phyloP scores from a whole-genome alignment of 2,113 vertebrate genomes.

The Microcebus murinus region DNA sequence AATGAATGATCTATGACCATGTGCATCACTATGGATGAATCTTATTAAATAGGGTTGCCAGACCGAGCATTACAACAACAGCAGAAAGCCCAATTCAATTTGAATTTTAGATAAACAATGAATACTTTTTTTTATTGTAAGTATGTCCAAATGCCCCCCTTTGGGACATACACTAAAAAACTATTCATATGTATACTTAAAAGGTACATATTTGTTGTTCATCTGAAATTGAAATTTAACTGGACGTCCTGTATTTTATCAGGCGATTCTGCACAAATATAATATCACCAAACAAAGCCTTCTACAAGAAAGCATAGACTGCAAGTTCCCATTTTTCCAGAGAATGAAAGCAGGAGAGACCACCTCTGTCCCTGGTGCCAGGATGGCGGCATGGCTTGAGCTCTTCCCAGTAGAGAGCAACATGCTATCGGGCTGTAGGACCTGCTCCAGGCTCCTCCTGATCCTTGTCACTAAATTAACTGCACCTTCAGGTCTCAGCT shows the following conservation, averaged over 20 bases:
- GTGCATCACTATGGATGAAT: neutral
- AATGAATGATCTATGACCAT: fast-evolving
- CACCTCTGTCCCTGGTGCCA: fast-evolving
- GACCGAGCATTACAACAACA: fast-evolving
- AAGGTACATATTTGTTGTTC: neutral
- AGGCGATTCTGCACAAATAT: fast-evolving
- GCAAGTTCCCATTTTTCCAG: fast-evolving
- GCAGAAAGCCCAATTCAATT: neutral
- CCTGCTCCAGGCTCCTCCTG: no score
- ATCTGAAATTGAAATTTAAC: neutral
- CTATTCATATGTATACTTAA: neutral
- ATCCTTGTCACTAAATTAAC: no score
- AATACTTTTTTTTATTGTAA: neutral
- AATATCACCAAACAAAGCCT: neutral
- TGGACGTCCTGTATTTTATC: neutral
- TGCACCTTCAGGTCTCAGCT: no score
- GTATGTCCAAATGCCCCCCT: neutral
- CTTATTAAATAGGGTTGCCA: neutral
- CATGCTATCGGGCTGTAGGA: fast-evolving
- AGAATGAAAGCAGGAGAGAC: fast-evolving
- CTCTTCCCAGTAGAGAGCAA: neutral
- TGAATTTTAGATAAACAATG: neutral
- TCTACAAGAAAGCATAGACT: fast-evolving
- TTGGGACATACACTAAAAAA: neutral
- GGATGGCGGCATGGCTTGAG: neutral